These are phyloP conservation scores for Pantherophis guttatus DNA, from an alignment of 2,113 vertebrate genomes.

Conservation along the genomic window DNA sequence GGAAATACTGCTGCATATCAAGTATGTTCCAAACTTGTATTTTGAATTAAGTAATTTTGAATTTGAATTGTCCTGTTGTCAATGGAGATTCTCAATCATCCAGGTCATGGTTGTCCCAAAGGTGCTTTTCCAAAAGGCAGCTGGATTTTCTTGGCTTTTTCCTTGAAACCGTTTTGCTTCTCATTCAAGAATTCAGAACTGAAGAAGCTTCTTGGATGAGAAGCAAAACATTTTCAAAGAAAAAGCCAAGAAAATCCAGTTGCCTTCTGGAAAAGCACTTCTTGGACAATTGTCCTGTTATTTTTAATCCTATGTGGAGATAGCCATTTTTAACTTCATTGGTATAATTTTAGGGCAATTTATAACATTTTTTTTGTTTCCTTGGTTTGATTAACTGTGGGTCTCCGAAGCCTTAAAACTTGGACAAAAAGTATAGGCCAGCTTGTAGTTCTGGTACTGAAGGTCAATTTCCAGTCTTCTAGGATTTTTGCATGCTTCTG, in stretches of 20 bases:
- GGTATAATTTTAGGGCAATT: not conserved
- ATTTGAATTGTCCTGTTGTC: not conserved
- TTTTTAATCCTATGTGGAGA: not conserved
- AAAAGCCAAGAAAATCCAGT: no score
- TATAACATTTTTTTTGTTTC: not conserved
- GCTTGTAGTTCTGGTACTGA: not conserved
- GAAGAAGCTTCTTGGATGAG: no score
- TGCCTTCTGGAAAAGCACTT: no score
- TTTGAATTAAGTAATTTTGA: not conserved
- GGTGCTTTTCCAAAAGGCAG: no score
- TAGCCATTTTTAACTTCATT: not conserved
- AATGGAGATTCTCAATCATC: no score
- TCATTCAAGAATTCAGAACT: no score
- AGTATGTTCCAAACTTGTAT: not conserved
- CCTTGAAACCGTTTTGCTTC: no score
- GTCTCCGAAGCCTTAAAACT: not conserved
- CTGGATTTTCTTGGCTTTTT: no score
- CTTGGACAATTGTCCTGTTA: not conserved
- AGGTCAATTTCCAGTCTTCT: not conserved
- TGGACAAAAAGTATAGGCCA: not conserved
- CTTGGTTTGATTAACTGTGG: not conserved
- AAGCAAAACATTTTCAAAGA: no score
- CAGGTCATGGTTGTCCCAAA: no score
- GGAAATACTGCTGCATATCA: not conserved
- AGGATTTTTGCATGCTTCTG: not conserved